Evolutionary conservation across 2,888 invertebrate species (phyloP).

Genomic region (Cyaniris semiargus): DNA sequence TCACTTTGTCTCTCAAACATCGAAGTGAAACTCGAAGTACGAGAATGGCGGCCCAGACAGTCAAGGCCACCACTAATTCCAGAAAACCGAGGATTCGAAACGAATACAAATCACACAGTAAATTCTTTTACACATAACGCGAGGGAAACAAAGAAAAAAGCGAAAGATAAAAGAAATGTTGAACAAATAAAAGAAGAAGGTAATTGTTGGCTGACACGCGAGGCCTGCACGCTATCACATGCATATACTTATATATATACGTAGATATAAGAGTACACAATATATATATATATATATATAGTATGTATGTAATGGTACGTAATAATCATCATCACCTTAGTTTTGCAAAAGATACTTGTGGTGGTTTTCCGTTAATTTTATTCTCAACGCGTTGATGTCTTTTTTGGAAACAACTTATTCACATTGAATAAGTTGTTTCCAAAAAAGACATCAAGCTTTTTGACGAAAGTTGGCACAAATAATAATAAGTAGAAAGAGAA

Average conservation of each 20-base stretch:
- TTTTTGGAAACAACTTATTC: too few species aligned
- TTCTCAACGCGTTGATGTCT: too few species aligned
- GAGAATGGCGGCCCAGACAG: not conserved
- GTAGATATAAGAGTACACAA: not conserved
- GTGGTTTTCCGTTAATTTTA: too few species aligned
- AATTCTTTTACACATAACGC: slow-evolving; percentile 27
- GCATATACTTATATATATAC: too few species aligned
- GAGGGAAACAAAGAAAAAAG: slow-evolving; percentile 39
- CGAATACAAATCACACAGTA: slow-evolving; percentile 17
- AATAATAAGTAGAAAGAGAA: too few species aligned
- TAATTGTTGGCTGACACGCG: slow-evolving; percentile 37
- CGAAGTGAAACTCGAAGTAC: too few species aligned
- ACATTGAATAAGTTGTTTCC: too few species aligned
- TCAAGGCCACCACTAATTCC: not conserved
- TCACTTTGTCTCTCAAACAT: too few species aligned
- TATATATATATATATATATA: not conserved
- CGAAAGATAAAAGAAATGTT: slow-evolving; percentile 42
- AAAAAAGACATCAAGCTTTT: too few species aligned
- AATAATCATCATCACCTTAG: too few species aligned
- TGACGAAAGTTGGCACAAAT: too few species aligned
- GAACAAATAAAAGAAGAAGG: slow-evolving; percentile 42
- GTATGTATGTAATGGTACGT: not conserved
- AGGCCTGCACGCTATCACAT: slow-evolving; percentile 33
- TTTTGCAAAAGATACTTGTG: too few species aligned
- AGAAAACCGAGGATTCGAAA: not conserved